A percentile compares a stretch with the other conserved stretches of the same genome.
phyloP scores from a whole-genome alignment of 2,113 vertebrate species.

The Catagonus wagneri region DNA sequence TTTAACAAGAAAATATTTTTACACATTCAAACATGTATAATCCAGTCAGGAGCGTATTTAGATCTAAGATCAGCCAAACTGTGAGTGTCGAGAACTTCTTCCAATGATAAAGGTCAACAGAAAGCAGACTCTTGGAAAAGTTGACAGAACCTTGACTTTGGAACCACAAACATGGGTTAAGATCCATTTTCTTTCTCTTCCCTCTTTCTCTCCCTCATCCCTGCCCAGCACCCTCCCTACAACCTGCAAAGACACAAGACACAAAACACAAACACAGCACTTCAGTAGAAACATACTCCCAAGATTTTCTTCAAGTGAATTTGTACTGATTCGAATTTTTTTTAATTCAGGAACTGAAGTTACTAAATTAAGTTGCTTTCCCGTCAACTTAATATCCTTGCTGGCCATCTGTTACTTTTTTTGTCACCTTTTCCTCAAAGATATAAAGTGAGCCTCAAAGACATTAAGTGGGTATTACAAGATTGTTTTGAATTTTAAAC shows the following conservation, averaged over 20 bases:
- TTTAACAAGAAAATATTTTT: constrained; percentile 69
- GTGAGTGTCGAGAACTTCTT: constrained; percentile 53
- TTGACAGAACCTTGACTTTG: background rate
- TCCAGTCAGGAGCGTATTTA: constrained; percentile 47
- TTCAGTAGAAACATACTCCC: constrained; percentile 4
- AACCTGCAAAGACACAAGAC: background rate
- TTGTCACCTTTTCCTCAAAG: constrained; percentile 51
- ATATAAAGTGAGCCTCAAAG: constrained; percentile 62
- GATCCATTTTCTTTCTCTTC: background rate
- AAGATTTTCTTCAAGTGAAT: constrained; percentile 34
- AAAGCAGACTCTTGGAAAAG: constrained; percentile 31
- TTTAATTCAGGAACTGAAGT: constrained; percentile 56
- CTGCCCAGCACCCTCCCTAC: background rate
- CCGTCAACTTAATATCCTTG: constrained; percentile 57
- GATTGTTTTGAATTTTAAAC: constrained; percentile 48
- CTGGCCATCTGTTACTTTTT: constrained; percentile 73
- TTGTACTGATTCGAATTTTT: background rate
- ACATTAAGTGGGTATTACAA: constrained; percentile 52
- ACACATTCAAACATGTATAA: constrained; percentile 70
- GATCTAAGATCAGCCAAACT: constrained; percentile 50
- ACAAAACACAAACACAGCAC: constrained; percentile 4
- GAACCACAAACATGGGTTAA: background rate
- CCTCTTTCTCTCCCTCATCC: background rate
- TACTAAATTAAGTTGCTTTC: constrained; percentile 62
- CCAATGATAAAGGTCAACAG: constrained; percentile 54